Percentiles rank a stretch among this genome's conserved stretches.
These are phyloP conservation scores for Agonopterix heracliana DNA, from an alignment of 2,888 invertebrate genomes.

Conservation along the genomic window DNA sequence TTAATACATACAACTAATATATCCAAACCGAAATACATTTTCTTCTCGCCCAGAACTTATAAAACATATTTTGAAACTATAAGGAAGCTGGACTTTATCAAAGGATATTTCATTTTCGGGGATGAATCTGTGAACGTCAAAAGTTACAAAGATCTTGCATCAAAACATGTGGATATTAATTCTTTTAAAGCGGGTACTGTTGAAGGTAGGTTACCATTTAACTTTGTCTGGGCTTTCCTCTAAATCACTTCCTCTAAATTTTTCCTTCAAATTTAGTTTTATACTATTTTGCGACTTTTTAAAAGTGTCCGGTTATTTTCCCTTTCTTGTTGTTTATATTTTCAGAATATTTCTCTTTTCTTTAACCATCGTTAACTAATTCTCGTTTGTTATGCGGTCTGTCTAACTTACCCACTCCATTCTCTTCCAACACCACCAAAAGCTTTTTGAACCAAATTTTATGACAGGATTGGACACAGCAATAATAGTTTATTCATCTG, in stretches of 20 bases:
- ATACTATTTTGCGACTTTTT: too few species aligned
- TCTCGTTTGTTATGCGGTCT: too few species aligned
- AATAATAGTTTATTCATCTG: conserved; percentile 54
- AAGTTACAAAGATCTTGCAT: conserved; percentile 29
- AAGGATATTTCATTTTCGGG: conserved; percentile 35
- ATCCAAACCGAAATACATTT: conserved; percentile 47
- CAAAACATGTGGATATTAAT: conserved; percentile 22
- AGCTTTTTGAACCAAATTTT: too few species aligned
- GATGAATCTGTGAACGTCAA: conserved; percentile 14
- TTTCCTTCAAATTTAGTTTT: too few species aligned
- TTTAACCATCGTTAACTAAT: too few species aligned
- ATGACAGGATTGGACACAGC: conserved; percentile 21
- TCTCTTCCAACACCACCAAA: too few species aligned
- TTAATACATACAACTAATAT: conserved; percentile 41
- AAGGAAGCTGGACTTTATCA: conserved; percentile 21
- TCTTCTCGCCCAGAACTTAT: conserved; percentile 39
- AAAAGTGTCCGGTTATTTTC: too few species aligned
- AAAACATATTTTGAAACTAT: conserved; percentile 30
- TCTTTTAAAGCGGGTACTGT: conserved; percentile 27
- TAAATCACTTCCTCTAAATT: too few species aligned
- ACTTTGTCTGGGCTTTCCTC: too few species aligned
- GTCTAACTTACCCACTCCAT: too few species aligned
- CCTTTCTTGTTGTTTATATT: too few species aligned
- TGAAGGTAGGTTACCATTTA: conserved; percentile 28
- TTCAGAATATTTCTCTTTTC: too few species aligned